Base-by-base conservation (phyloP, 2,888 invertebrate species). In the Heliconius charithonia region DNA sequence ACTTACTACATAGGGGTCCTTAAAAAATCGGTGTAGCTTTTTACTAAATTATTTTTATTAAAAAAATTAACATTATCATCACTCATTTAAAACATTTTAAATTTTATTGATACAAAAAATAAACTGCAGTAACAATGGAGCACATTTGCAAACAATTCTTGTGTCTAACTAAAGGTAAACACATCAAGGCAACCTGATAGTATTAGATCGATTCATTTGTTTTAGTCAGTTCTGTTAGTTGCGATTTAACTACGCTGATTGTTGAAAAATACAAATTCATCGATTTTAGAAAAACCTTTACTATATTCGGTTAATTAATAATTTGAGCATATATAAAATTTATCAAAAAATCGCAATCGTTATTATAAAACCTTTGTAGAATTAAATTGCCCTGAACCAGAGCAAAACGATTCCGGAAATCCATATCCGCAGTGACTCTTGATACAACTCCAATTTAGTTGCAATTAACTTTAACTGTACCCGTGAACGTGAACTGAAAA, bases 391-490 rank as follows among this genome's bases (percentile, higher is more conserved):
- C 37, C 32, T n/a, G 56, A 75, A 76, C 56, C 75, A 67, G 37
- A 32, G 56, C 76, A 72, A 71, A 71, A 79, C 74, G 7, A 56
- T 71, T 66, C 76, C 81, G 80, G 82, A 81, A 80, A 79, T 76
- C 67, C 79, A 82, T 77, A 81, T 82, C 81, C 81, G 81, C 74
- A 76, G 74, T 69, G 29, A 62, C 75, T 77, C 75, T 79, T 76
- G 76, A 77, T 75, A 77, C 56, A 78, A 79, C 65, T 75, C 51
- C 69, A 69, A 79, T 81, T 77, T 67, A 63, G 62, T 72, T 69
- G 59, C 73, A 78, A 79, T 81, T 78, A 77, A 73, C 73, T 63
- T 80, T 79, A 66, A 62, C 67, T 66, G 63, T 67, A 51, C 37
- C 70, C 70, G 71, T 56, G 29, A 56, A 71, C 29, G 70, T 70